Percentiles rank a stretch among this genome's conserved stretches.
Conservation (phyloP, 1,140 invertebrate species). For the Neoseiulus cucumeris region DNA sequence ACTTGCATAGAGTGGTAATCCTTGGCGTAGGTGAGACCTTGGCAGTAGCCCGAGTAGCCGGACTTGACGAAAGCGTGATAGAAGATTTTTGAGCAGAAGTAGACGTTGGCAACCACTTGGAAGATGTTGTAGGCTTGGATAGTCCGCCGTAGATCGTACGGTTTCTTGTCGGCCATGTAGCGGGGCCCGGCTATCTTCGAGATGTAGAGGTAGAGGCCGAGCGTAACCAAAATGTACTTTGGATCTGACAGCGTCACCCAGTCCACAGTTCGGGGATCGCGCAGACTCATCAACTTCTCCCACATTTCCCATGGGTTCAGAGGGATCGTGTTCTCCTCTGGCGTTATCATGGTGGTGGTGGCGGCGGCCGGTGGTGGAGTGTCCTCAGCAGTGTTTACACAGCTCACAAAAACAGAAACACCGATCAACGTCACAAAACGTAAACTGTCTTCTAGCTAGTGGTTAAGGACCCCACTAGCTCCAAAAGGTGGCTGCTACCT, state of each 20-base stretch:
- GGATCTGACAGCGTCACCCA: not conserved
- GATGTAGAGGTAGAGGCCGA: constrained; percentile 5
- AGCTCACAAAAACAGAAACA: too few species aligned
- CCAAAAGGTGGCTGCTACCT: too few species aligned
- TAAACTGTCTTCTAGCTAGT: too few species aligned
- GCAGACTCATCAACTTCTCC: not conserved
- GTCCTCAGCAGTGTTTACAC: too few species aligned
- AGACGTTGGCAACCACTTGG: not conserved
- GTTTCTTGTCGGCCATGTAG: constrained; percentile 2
- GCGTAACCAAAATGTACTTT: not conserved
- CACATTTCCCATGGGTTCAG: not conserved
- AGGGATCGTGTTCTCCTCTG: constrained; percentile 2
- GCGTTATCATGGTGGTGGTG: not conserved
- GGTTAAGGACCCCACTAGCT: too few species aligned
- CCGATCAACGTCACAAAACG: too few species aligned
- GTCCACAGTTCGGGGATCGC: constrained; percentile 1
- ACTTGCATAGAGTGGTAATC: constrained; percentile 13
- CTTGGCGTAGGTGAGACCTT: constrained; percentile 32
- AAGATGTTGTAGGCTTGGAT: not conserved
- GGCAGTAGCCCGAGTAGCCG: constrained; percentile 21
- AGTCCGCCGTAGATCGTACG: not conserved
- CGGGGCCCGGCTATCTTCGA: constrained; percentile 6
- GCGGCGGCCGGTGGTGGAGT: too few species aligned
- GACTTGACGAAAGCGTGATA: constrained; percentile 15
- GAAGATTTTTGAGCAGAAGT: constrained; percentile 5